A percentile compares a stretch with the other conserved stretches of the same genome.
Conservation (phyloP, 2,113 vertebrate genomes). For the Nyctibius bracteatus region DNA sequence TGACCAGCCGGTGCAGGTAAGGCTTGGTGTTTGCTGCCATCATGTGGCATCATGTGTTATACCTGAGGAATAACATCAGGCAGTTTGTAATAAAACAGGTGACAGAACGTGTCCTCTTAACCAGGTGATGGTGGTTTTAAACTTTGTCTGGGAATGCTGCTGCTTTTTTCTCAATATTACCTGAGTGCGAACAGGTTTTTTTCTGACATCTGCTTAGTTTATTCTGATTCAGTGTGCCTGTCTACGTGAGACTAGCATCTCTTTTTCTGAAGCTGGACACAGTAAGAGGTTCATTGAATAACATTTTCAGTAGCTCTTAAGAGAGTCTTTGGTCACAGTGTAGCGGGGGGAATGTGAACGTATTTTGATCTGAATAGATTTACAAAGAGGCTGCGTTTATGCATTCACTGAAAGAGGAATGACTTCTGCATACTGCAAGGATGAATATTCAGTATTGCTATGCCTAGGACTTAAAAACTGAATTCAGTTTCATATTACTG, state of each 20-base stretch:
- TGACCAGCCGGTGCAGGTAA: constrained; percentile 80
- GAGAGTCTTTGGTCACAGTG: background rate
- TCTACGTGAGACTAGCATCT: background rate
- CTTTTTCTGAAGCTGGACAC: background rate
- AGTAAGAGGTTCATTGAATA: background rate
- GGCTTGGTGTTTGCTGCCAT: constrained; percentile 67
- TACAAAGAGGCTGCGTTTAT: background rate
- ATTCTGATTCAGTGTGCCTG: background rate
- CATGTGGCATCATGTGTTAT: constrained; percentile 14
- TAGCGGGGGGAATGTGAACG: background rate
- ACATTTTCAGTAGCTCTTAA: background rate
- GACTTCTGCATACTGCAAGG: background rate
- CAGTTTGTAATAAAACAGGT: background rate
- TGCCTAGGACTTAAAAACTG: background rate
- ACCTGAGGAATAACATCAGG: background rate
- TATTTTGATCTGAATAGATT: background rate
- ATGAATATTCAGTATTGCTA: background rate
- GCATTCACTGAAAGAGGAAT: background rate
- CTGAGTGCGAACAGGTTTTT: background rate
- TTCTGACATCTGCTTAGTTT: background rate
- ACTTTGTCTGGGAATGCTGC: background rate
- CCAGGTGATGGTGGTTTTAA: background rate
- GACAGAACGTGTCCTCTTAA: background rate
- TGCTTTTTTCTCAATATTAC: background rate
- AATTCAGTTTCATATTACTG: background rate